Conservation (phyloP, 2,888 invertebrate genomes). For the Bombylius major region DNA sequence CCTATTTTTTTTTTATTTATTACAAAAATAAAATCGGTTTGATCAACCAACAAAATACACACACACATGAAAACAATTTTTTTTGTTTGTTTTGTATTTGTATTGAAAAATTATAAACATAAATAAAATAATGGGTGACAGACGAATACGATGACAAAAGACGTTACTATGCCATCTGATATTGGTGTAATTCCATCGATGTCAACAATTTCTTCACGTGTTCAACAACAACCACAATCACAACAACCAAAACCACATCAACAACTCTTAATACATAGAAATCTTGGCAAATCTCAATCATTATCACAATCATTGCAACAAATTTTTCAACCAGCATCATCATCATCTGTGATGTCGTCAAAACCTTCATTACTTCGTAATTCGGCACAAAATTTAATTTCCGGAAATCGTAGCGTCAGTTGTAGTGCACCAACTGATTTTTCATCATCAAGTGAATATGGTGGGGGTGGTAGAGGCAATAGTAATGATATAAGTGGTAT, state of each 20-base stretch:
- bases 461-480: background rate
- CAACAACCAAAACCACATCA: background rate
- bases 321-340: constrained; percentile 15
- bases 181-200: background rate
- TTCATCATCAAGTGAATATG: background rate
- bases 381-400: background rate
- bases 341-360: background rate
- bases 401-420: background rate
- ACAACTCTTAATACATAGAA: background rate
- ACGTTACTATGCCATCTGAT: background rate
- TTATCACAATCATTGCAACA: constrained; percentile 18
- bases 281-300: constrained; percentile 10
- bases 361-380: background rate
- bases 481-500: background rate
- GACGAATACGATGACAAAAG: background rate
- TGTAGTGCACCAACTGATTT: background rate
- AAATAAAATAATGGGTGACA: background rate
- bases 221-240: background rate
- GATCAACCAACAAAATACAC: too few relatives aligned
- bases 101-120: background rate
- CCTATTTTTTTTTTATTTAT: background rate
- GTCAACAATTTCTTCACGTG: background rate
- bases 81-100: background rate
- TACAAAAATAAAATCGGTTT: too few relatives aligned
- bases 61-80: too few relatives aligned